phyloP scores from a whole-genome alignment of 2,113 vertebrate species.

The Sylvietta virens region DNA sequence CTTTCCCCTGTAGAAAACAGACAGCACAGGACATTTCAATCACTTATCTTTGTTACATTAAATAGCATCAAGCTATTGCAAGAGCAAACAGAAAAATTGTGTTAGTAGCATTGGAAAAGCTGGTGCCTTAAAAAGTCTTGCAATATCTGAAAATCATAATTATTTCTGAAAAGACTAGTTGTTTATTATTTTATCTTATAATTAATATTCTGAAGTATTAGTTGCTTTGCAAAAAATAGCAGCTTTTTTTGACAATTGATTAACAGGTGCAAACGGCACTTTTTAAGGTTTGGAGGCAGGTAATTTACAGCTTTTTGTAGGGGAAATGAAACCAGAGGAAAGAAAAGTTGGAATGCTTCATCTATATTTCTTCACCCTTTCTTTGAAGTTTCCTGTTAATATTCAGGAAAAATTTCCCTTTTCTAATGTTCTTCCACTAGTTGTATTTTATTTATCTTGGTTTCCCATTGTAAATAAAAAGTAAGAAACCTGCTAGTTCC shows the following conservation, averaged over 20 bases:
- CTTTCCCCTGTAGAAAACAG: background rate
- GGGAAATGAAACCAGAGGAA: background rate
- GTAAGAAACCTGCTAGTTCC: background rate
- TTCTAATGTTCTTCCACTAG: background rate
- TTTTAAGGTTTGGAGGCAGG: background rate
- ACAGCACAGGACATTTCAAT: background rate
- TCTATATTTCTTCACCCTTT: background rate
- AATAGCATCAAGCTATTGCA: background rate
- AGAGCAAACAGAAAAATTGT: background rate
- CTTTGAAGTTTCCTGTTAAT: background rate
- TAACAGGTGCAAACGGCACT: background rate
- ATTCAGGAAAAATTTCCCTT: background rate
- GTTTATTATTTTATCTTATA: background rate
- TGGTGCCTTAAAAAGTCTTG: background rate
- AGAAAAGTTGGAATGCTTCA: background rate
- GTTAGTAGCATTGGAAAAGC: background rate
- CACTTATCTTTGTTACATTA: background rate
- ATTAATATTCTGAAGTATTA: background rate
- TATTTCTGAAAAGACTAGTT: background rate
- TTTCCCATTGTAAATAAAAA: slow-evolving; percentile 5
- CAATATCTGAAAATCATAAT: background rate
- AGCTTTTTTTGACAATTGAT: background rate
- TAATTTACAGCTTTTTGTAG: background rate
- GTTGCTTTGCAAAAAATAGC: background rate
- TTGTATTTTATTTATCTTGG: background rate